Conservation (phyloP, 2,888 invertebrate species). For the Amblyjoppa proteus region DNA sequence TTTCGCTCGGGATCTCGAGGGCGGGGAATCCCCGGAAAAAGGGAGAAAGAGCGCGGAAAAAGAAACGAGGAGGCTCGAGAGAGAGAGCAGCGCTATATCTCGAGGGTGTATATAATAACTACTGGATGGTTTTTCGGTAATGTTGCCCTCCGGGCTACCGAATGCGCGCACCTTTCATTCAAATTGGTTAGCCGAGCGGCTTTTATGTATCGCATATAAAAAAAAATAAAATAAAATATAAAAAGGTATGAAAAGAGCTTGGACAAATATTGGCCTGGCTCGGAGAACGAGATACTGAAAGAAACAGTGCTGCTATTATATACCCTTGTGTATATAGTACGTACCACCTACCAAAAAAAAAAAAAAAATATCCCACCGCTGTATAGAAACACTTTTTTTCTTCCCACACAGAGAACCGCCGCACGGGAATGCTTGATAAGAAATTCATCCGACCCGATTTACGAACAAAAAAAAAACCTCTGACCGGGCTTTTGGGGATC, state of each 20-base stretch:
- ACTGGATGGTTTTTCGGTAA: slow-evolving; percentile 22
- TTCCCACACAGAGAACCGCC: slow-evolving; percentile 16
- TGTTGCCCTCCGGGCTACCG: slow-evolving; percentile 20
- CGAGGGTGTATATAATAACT: slow-evolving; percentile 50
- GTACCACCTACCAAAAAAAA: background rate
- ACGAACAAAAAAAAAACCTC: slow-evolving; percentile 36
- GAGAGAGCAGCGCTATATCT: slow-evolving; percentile 20
- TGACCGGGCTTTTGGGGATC: slow-evolving; percentile 21
- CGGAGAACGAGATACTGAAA: slow-evolving; percentile 44
- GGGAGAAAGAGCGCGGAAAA: background rate
- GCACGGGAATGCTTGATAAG: slow-evolving; percentile 52
- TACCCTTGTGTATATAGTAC: slow-evolving; percentile 23
- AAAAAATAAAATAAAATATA: slow-evolving; percentile 17
- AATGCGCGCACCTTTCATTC: slow-evolving; percentile 62
- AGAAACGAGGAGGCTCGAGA: slow-evolving; percentile 9
- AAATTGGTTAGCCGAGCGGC: slow-evolving; percentile 66
- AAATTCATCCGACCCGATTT: slow-evolving; percentile 52
- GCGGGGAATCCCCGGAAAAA: background rate
- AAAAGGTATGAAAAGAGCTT: slow-evolving; percentile 57
- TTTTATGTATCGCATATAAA: slow-evolving; percentile 49
- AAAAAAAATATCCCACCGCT: slow-evolving; percentile 19
- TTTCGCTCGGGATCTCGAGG: slow-evolving; percentile 6
- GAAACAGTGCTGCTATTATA: slow-evolving; percentile 38
- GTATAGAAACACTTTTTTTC: slow-evolving; percentile 27
- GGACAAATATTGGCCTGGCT: slow-evolving; percentile 58